Evolutionary conservation across 92 coral and sea anemone species (phyloP).

Genomic region (Ricordea florida): DNA sequence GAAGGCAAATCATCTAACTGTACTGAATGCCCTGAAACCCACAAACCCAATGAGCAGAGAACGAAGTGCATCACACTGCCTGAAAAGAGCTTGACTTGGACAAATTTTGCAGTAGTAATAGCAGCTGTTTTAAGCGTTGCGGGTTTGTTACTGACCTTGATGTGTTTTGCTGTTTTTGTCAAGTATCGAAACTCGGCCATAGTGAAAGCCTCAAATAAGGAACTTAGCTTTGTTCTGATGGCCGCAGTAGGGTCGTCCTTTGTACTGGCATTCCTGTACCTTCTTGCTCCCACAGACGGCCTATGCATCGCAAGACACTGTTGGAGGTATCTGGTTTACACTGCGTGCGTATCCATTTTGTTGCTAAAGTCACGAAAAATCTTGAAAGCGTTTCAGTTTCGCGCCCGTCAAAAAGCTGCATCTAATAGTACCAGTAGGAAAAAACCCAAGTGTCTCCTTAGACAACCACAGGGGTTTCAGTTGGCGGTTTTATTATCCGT

Average conservation of each 20-base stretch:
- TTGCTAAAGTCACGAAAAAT: constrained; percentile 14
- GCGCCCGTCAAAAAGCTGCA: neutral
- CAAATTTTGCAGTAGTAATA: neutral
- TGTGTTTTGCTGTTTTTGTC: constrained; percentile 41
- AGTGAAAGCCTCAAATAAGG: constrained; percentile 77
- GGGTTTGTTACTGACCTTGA: constrained; percentile 36
- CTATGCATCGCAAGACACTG: constrained; percentile 39
- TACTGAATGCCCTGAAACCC: constrained; percentile 59
- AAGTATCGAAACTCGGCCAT: constrained; percentile 60
- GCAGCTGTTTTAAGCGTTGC: constrained; percentile 13
- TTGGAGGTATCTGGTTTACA: neutral
- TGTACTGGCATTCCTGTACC: constrained; percentile 58
- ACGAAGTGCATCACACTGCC: constrained; percentile 61
- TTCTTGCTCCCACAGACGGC: constrained; percentile 47
- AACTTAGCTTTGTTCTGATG: constrained; percentile 64
- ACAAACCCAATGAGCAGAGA: constrained; percentile 37
- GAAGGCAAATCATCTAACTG: constrained; percentile 52
- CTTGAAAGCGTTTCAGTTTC: neutral
- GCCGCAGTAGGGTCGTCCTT: constrained; percentile 38
- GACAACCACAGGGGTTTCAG: neutral
- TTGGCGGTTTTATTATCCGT: neutral
- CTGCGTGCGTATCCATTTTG: neutral
- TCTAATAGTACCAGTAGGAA: neutral
- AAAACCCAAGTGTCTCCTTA: neutral
- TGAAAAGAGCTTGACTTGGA: constrained; percentile 48